phyloP scores from a whole-genome alignment of 2,888 invertebrate species.

The Drosophila nr. perissopoda region DNA sequence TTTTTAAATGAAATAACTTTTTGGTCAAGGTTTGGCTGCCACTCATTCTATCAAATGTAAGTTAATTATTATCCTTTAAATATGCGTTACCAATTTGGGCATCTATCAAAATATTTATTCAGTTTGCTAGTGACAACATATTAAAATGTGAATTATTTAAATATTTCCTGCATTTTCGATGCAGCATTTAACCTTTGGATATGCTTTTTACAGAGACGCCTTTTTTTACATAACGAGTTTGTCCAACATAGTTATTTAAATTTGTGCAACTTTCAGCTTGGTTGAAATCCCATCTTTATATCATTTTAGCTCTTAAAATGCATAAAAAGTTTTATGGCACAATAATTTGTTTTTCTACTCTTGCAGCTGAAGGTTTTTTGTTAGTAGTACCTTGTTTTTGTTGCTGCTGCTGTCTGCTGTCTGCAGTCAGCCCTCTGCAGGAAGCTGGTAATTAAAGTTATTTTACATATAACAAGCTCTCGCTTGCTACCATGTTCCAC shows the following conservation, averaged over 20 bases:
- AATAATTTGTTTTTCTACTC: conserved; percentile 26
- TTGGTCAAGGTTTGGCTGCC: background rate
- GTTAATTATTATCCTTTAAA: background rate
- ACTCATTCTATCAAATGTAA: background rate
- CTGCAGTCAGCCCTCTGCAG: conserved; percentile 29
- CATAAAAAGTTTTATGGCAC: conserved; percentile 33
- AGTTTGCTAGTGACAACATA: background rate
- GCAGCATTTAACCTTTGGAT: background rate
- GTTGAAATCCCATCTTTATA: background rate
- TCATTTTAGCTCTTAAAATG: conserved; percentile 38
- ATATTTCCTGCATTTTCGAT: background rate
- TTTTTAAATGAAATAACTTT: background rate
- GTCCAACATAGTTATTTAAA: background rate
- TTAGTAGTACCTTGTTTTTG: conserved; percentile 12
- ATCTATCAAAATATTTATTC: background rate
- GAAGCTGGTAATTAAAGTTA: conserved; percentile 68
- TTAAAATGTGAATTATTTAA: background rate
- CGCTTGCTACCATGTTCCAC: background rate
- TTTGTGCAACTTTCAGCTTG: background rate
- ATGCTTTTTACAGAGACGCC: background rate
- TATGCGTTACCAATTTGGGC: background rate
- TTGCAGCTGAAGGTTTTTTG: conserved; percentile 6
- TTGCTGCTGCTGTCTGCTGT: conserved; percentile 8
- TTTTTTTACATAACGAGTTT: background rate
- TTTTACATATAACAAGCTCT: conserved; percentile 59